Evolutionary conservation across 1,140 invertebrate species (phyloP).

Genomic region (Cydia strobilella): DNA sequence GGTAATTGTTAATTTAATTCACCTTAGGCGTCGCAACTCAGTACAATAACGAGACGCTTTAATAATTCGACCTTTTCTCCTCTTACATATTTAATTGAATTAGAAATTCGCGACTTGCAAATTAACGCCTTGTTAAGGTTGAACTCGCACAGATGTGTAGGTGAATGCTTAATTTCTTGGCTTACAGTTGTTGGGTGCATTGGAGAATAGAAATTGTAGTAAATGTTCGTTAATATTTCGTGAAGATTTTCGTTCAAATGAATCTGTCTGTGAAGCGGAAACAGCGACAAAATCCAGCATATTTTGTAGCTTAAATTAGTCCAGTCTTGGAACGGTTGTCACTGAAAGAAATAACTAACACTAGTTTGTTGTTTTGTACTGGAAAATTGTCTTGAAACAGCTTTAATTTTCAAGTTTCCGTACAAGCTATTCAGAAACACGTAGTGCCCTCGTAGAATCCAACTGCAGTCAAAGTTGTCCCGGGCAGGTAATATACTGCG

Average conservation of each 20-base stretch:
- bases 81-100: constrained; percentile 30
- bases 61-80: constrained; percentile 19
- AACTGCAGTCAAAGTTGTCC: background rate
- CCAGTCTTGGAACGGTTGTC: too few relatives aligned
- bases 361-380: too few relatives aligned
- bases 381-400: background rate
- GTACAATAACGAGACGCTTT: constrained; percentile 3
- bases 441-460: background rate
- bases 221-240: background rate
- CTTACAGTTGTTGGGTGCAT: background rate
- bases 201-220: background rate
- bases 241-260: background rate
- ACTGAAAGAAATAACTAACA: too few relatives aligned
- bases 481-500: constrained; percentile 5
- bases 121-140: constrained; percentile 5
- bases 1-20: constrained; percentile 8
- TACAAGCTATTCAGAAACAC: background rate
- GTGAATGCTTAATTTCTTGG: constrained; percentile 6
- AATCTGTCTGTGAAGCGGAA: background rate
- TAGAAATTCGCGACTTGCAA: constrained; percentile 14
- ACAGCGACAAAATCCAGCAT: background rate
- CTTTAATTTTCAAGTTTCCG: background rate
- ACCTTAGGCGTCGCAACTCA: background rate
- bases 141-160: constrained; percentile 9
- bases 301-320: background rate